These are phyloP conservation scores for Drosophila ananassae DNA, from an alignment of 1,140 invertebrate species.

Conservation along the genomic window DNA sequence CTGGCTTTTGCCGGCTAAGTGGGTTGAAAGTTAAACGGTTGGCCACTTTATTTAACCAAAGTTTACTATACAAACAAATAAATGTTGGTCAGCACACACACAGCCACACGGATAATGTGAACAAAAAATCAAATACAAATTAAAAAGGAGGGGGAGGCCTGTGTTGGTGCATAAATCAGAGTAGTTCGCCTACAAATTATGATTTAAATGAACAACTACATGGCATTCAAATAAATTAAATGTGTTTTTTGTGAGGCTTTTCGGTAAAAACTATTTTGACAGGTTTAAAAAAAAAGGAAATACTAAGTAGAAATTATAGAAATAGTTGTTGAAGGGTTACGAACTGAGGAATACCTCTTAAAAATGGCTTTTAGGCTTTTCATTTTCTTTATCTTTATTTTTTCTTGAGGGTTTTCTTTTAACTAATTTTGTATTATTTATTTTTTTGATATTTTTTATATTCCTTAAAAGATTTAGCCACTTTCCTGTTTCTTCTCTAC, in stretches of 20 bases:
- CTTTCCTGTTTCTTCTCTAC: slow-evolving; percentile 6
- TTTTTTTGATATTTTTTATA: neutral
- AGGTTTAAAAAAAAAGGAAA: neutral
- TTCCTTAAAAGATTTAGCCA: neutral
- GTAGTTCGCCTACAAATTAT: slow-evolving; percentile 41
- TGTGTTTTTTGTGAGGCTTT: slow-evolving; percentile 14
- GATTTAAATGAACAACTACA: slow-evolving; percentile 52
- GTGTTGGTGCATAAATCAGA: slow-evolving; percentile 39
- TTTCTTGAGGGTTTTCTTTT: no score
- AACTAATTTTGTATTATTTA: neutral
- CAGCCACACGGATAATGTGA: neutral
- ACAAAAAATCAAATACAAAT: slow-evolving; percentile 25
- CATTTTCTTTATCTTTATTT: no score
- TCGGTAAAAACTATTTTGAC: slow-evolving; percentile 35
- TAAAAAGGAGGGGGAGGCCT: neutral
- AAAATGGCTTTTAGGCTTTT: no score
- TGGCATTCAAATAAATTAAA: slow-evolving; percentile 28
- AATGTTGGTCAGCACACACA: slow-evolving; percentile 63
- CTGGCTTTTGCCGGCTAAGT: slow-evolving; percentile 23
- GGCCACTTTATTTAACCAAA: slow-evolving; percentile 83
- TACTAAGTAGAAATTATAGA: neutral
- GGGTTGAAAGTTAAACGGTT: slow-evolving; percentile 63
- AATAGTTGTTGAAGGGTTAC: no score
- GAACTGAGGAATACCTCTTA: no score
- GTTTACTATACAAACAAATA: slow-evolving; percentile 81